These are phyloP conservation scores for Chiridota heheva DNA, from an alignment of 35 echinoderm and acorn worm genomes.

Conservation along the genomic window DNA sequence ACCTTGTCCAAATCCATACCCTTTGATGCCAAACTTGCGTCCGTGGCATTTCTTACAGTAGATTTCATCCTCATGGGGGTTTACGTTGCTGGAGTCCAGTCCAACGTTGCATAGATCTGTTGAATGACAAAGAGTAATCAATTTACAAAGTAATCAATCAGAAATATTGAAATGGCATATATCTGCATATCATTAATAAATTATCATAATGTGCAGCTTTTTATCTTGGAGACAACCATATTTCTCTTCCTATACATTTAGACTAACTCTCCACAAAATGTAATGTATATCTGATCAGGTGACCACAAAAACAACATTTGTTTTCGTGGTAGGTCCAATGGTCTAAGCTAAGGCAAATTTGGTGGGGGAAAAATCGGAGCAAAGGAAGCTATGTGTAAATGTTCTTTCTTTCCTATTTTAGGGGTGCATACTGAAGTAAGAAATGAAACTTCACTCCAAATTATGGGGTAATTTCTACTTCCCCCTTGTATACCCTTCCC, in stretches of 20 bases:
- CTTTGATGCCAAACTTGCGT: conserved; percentile 73
- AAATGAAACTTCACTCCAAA: too few relatives aligned
- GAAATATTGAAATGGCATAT: background rate
- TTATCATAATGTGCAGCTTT: background rate
- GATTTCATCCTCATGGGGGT: conserved; percentile 55
- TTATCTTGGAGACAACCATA: background rate
- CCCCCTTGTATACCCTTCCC: too few relatives aligned
- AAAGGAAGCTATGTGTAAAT: too few relatives aligned
- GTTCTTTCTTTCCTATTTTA: too few relatives aligned
- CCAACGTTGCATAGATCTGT: conserved; percentile 47
- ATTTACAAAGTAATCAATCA: background rate
- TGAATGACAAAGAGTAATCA: background rate
- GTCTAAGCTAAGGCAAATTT: too few relatives aligned
- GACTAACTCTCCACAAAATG: background rate
- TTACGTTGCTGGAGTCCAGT: conserved; percentile 63
- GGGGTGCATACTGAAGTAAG: too few relatives aligned
- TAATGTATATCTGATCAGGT: background rate
- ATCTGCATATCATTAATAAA: background rate
- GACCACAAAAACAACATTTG: background rate
- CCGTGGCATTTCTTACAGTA: conserved; percentile 75
- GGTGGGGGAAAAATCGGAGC: too few relatives aligned
- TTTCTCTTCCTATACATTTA: background rate
- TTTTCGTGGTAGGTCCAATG: too few relatives aligned
- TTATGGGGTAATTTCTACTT: too few relatives aligned
- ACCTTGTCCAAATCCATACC: conserved; percentile 57